Conservation (phyloP, 1,140 invertebrate genomes). For the Drosophila melanica region DNA sequence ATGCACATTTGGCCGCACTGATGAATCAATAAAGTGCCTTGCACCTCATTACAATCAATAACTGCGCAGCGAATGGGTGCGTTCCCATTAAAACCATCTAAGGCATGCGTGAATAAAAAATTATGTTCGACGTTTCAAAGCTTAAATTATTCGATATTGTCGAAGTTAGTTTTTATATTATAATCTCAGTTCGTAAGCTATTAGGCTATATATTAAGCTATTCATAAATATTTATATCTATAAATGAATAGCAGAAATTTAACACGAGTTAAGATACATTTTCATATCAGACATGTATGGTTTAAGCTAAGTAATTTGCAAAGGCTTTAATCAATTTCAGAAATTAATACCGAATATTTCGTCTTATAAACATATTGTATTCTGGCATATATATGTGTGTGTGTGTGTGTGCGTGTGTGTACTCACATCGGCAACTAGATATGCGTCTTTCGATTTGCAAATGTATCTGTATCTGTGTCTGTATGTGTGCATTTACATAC, state of each 20-base stretch:
- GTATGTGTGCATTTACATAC: conserved; percentile 31
- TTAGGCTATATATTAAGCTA: no score
- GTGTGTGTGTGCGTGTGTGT: background rate
- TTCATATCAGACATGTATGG: no score
- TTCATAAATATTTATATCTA: no score
- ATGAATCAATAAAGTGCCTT: conserved; percentile 52
- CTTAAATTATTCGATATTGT: no score
- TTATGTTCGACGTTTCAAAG: no score
- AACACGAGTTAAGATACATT: no score
- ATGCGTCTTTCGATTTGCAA: background rate
- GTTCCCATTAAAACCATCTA: background rate
- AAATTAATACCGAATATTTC: no score
- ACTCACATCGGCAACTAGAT: conserved; percentile 5
- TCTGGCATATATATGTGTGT: background rate
- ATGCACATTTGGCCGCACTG: conserved; percentile 53
- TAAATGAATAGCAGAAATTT: no score
- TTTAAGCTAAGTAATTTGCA: no score
- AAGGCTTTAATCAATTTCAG: no score
- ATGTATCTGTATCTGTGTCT: conserved; percentile 13
- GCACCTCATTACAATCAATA: conserved; percentile 40
- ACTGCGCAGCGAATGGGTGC: conserved; percentile 4
- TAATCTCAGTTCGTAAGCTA: no score
- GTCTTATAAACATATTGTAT: background rate
- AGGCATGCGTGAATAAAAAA: background rate
- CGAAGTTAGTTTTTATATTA: no score